A percentile compares a stretch with the other conserved stretches of the same genome.
These are phyloP conservation scores for Lepisosteus osseus DNA, from an alignment of 2,113 vertebrate species.

Conservation along the genomic window DNA sequence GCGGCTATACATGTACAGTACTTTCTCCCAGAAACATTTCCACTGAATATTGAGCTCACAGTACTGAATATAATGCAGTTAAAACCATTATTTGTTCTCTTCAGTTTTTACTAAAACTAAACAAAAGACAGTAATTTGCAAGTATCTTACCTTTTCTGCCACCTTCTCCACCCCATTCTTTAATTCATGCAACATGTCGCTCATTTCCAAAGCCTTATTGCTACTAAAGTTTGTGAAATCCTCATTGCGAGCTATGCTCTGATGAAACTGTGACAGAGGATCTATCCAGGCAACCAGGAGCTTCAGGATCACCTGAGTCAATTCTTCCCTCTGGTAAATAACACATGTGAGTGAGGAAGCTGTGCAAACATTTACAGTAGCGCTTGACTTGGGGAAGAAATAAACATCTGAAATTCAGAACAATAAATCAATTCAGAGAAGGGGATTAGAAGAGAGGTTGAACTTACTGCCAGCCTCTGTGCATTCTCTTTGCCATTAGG, in stretches of 20 bases:
- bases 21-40: too few relatives aligned
- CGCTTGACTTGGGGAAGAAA: neutral
- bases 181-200: slow-evolving; percentile 72
- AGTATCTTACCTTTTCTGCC: slow-evolving; percentile 63
- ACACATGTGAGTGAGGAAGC: neutral
- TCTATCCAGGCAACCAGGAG: slow-evolving; percentile 73
- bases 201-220: slow-evolving; percentile 73
- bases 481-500: slow-evolving; percentile 64
- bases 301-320: slow-evolving; percentile 69
- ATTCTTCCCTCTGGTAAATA: slow-evolving; percentile 61
- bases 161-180: slow-evolving; percentile 71
- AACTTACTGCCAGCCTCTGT: slow-evolving; percentile 59
- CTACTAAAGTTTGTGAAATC: slow-evolving; percentile 63
- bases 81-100: too few relatives aligned
- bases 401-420: neutral
- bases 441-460: too few relatives aligned
- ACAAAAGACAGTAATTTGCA: too few relatives aligned
- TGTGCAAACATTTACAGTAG: neutral
- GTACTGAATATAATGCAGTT: too few relatives aligned
- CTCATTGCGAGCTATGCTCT: slow-evolving; percentile 56
- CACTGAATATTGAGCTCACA: too few relatives aligned
- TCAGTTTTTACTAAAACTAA: too few relatives aligned
- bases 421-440: neutral
- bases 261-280: slow-evolving; percentile 70
- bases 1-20: too few relatives aligned